Base-by-base conservation (phyloP, 2,113 vertebrate species). In the Halichoeres trimaculatus region DNA sequence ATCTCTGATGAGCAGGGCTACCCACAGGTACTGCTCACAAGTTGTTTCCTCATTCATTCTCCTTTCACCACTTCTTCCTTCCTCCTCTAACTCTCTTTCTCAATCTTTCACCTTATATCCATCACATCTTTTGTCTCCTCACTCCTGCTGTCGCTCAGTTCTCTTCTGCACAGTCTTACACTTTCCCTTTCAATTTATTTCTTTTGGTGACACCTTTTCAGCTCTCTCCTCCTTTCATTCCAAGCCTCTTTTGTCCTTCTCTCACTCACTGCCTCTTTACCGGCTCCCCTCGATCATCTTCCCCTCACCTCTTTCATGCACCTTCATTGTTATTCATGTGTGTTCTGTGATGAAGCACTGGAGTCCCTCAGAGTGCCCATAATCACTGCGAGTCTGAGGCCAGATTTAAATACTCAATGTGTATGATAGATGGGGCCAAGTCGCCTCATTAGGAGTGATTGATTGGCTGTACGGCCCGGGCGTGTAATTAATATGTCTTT, bases 1-100 rank as follows among this genome's bases (percentile, higher is more conserved):
- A 94, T 98, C 89, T 95, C 95, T 0, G 96, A 99, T 72, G 88
- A 74, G 20, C 92, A 93, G 13, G 98, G 97, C 55, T 97, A 97
- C 85, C 96, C 97, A 9, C 96, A 99, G 96, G 98, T 99, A 53
- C 61, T 12, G 45, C 65, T 65, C 41, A 4, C 43, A 47, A 36
- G 30, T 19, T 56, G 10, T 26, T 78, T 52, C 70, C 23, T 20
- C 10, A 30, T 36, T 19, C 24, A 26, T 41, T 41, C 50, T 17
- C 22, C 10, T 66, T 19, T n/a, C n/a, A n/a, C n/a, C n/a, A n/a
- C 55, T 20, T 72, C 14, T 38, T 40, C 26, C 14, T 7, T 14
- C 30, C 19, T 2, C 5, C 43, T 11, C 35, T 13, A 7, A 48
- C 41, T 62, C n/a, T 9, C 45, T 36, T 22, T 50, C 54, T 57